phyloP scores from a whole-genome alignment of 2,888 invertebrate genomes.

The Stenurella melanura region DNA sequence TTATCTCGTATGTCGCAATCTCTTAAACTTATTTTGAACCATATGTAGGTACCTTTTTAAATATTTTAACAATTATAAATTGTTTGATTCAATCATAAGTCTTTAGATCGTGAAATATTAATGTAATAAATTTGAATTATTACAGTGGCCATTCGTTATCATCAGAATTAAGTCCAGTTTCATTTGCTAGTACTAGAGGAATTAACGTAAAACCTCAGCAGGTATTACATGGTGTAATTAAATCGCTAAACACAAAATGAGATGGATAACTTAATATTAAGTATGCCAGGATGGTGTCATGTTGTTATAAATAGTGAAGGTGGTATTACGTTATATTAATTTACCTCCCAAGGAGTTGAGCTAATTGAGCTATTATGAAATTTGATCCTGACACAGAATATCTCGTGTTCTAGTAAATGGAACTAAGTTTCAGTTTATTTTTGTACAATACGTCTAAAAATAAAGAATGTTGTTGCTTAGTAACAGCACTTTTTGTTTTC shows the following conservation, averaged over 20 bases:
- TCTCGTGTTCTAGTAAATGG: too few relatives aligned
- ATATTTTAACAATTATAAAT: too few relatives aligned
- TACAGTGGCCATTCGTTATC: neutral
- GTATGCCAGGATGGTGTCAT: conserved; percentile 28
- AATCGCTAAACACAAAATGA: conserved; percentile 19
- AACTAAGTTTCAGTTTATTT: too few relatives aligned
- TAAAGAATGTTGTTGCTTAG: too few relatives aligned
- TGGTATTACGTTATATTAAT: conserved; percentile 29
- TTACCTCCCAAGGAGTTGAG: conserved; percentile 29
- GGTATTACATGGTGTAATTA: conserved; percentile 1
- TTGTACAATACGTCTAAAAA: too few relatives aligned
- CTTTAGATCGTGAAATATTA: neutral
- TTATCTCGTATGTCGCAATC: too few relatives aligned
- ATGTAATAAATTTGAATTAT: neutral
- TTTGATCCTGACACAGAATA: conserved; percentile 12
- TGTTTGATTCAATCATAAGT: too few relatives aligned
- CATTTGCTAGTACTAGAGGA: neutral
- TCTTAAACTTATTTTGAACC: too few relatives aligned
- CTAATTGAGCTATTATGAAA: conserved; percentile 32
- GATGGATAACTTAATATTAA: conserved; percentile 17
- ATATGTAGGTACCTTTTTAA: too few relatives aligned
- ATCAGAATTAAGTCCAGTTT: neutral
- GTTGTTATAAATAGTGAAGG: conserved; percentile 26
- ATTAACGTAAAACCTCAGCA: neutral
- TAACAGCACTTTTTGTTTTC: too few relatives aligned